These are phyloP conservation scores for Labeo calbasu DNA, from an alignment of 2,797 vertebrate genomes.

Conservation along the genomic window DNA sequence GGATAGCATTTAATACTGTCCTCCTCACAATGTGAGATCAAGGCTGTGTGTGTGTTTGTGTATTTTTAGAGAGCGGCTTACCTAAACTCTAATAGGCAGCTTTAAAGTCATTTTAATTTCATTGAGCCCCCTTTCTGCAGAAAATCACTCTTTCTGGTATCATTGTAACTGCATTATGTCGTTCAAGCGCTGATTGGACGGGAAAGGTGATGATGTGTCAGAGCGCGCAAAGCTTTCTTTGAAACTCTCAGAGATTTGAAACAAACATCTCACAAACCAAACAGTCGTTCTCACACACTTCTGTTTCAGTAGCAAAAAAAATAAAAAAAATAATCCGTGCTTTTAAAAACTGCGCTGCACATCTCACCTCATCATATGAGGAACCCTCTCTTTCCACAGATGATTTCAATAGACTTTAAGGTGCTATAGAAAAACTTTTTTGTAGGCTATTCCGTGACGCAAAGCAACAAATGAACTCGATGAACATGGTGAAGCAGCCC, in stretches of 20 bases:
- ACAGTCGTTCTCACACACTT: not conserved
- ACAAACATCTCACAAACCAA: constrained; percentile 23
- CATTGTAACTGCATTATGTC: constrained; percentile 32
- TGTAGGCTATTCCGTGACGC: not conserved
- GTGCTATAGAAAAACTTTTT: not conserved
- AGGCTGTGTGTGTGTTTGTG: not conserved
- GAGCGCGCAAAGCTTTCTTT: constrained; percentile 36
- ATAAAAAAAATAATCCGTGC: not conserved
- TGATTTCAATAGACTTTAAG: not conserved
- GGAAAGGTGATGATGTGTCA: constrained; percentile 20
- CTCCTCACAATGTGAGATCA: not conserved
- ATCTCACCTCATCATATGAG: not conserved
- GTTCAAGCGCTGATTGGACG: constrained; percentile 35
- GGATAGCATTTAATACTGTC: not conserved
- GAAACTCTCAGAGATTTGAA: constrained; percentile 25
- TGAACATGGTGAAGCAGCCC: constrained; percentile 71
- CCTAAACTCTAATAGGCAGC: constrained; percentile 18
- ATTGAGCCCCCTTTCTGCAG: not conserved
- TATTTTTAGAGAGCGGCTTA: not conserved
- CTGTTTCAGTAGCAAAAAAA: not conserved
- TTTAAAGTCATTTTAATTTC: constrained; percentile 16
- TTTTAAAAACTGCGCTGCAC: not conserved
- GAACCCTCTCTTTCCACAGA: not conserved
- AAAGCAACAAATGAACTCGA: constrained; percentile 24
- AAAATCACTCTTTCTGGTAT: constrained; percentile 19